Evolutionary conservation across 2,797 vertebrate species (phyloP).

Genomic region (Eulemur albifrons): DNA sequence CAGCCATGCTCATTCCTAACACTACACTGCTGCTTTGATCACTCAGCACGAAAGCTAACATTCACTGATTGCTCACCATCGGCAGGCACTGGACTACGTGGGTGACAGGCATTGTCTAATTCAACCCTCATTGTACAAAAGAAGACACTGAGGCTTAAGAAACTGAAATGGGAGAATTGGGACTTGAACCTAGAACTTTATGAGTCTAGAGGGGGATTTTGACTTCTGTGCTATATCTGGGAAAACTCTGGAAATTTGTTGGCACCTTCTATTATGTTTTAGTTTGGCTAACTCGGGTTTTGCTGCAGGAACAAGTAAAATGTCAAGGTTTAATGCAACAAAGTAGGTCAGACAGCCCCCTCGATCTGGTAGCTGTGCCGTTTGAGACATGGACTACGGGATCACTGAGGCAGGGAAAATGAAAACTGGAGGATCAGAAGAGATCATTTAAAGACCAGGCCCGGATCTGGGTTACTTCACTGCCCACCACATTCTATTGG

Average conservation of each 20-base stretch:
- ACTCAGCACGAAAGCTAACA: not conserved
- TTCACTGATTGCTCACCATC: not conserved
- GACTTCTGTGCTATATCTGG: not conserved
- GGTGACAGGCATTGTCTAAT: fast-evolving
- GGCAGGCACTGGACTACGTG: not conserved
- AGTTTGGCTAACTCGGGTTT: not conserved
- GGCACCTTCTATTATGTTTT: not conserved
- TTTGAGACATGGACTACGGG: not conserved
- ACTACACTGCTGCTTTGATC: not conserved
- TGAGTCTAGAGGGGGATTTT: not conserved
- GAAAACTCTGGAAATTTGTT: not conserved
- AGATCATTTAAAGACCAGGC: not conserved
- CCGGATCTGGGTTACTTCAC: not conserved
- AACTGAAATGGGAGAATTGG: not conserved
- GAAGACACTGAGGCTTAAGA: not conserved
- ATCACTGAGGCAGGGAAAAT: not conserved
- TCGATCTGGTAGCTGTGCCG: not conserved
- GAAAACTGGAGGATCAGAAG: fast-evolving
- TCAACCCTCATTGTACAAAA: not conserved
- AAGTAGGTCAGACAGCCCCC: not conserved
- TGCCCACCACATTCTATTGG: not conserved
- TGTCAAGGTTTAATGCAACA: not conserved
- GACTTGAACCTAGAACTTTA: not conserved
- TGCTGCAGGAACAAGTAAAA: not conserved
- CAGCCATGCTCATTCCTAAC: not conserved